Evolutionary conservation across 2,113 vertebrate species (phyloP).

Genomic region (Bettongia penicillata): DNA sequence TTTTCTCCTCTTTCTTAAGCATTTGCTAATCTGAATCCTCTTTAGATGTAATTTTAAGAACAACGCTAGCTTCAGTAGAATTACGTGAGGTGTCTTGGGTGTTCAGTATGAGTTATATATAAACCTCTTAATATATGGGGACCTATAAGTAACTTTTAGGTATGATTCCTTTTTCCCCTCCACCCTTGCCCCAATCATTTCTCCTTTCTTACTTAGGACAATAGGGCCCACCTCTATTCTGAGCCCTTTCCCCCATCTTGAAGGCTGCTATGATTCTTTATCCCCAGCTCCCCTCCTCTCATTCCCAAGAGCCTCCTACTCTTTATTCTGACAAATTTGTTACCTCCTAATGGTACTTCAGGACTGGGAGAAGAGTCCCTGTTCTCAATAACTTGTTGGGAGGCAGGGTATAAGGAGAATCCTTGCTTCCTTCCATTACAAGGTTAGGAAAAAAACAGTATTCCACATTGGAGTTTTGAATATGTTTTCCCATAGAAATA

Average conservation of each 20-base stretch:
- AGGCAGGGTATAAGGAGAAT: background rate
- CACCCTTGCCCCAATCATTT: background rate
- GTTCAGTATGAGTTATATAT: background rate
- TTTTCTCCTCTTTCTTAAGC: background rate
- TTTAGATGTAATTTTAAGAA: background rate
- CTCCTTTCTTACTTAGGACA: background rate
- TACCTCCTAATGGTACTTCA: background rate
- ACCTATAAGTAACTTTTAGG: background rate
- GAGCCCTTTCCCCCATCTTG: background rate
- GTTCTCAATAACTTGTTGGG: background rate
- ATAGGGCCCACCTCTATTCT: background rate
- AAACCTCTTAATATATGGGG: background rate
- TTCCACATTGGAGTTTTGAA: background rate
- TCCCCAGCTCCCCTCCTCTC: background rate
- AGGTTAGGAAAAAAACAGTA: background rate
- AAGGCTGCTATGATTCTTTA: background rate
- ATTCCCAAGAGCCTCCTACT: background rate
- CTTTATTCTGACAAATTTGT: background rate
- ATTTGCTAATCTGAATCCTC: background rate
- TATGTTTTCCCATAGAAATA: too few relatives aligned
- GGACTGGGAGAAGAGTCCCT: background rate
- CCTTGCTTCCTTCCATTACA: too few relatives aligned
- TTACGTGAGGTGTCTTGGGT: background rate
- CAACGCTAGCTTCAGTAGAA: background rate
- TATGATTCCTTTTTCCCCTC: background rate